Percentiles rank a stretch among this genome's conserved stretches.
These are phyloP conservation scores for Malurus melanocephalus DNA, from an alignment of 2,113 vertebrate genomes.

Conservation along the genomic window DNA sequence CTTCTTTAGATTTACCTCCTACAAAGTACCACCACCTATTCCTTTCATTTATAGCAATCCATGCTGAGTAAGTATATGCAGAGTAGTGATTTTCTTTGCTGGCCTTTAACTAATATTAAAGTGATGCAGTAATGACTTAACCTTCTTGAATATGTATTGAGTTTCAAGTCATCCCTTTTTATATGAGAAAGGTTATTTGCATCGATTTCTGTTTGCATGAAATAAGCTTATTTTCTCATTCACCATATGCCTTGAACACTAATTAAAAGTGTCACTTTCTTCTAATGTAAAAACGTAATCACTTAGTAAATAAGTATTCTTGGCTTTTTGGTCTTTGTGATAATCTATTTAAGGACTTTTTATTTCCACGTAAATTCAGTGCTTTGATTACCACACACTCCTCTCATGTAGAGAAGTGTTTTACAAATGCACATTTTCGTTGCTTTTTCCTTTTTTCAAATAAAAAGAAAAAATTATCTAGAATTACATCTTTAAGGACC, in stretches of 20 bases:
- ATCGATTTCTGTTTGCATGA: slow-evolving; percentile 74
- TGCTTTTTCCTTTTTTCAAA: background rate
- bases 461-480: background rate
- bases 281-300: slow-evolving; percentile 74
- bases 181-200: slow-evolving; percentile 73
- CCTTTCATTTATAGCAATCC: background rate
- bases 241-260: slow-evolving; percentile 77
- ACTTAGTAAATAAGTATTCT: slow-evolving; percentile 75
- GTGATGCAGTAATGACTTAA: slow-evolving; percentile 69
- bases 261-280: slow-evolving; percentile 79
- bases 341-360: slow-evolving; percentile 68
- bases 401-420: background rate
- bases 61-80: slow-evolving; percentile 35
- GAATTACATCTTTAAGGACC: slow-evolving; percentile 67
- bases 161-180: slow-evolving; percentile 75
- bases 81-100: slow-evolving; percentile 49
- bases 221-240: slow-evolving; percentile 78
- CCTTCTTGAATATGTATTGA: slow-evolving; percentile 75
- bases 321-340: slow-evolving; percentile 61
- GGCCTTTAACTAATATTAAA: slow-evolving; percentile 61
- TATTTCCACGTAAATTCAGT: slow-evolving; percentile 63
- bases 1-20: background rate
- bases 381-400: slow-evolving; percentile 40
- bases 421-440: background rate
- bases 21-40: background rate